These are phyloP conservation scores for Rana temporaria DNA, from an alignment of 2,113 vertebrate genomes.

Conservation along the genomic window DNA sequence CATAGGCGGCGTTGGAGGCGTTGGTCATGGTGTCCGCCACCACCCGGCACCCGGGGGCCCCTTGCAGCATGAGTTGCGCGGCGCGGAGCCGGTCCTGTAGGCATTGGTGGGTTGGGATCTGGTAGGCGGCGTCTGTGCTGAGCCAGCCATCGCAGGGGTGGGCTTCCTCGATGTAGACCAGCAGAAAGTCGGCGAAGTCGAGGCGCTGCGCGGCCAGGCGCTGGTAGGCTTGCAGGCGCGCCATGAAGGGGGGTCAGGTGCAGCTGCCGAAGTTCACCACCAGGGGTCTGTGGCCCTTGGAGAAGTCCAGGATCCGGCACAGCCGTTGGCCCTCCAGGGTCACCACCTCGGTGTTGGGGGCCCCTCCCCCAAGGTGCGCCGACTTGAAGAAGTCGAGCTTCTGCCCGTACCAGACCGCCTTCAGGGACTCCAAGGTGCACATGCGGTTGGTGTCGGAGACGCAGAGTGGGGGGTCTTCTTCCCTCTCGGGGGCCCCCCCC, in stretches of 20 bases:
- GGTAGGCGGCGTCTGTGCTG: conserved; percentile 93
- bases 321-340: conserved; percentile 80
- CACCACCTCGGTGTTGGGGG: conserved; percentile 95
- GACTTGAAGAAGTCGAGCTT: conserved; percentile 96
- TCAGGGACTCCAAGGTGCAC: conserved; percentile 93
- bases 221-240: conserved; percentile 92
- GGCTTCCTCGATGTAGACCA: conserved; percentile 97
- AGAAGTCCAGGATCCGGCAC: conserved; percentile 87
- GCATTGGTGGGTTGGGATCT: conserved; percentile 94
- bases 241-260: conserved; percentile 99
- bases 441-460: conserved; percentile 95
- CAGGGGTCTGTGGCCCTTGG: conserved; percentile 86
- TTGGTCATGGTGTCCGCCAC: conserved; percentile 97
- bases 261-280: conserved; percentile 98
- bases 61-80: conserved; percentile 84
- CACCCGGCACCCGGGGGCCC: conserved; percentile 83
- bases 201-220: conserved; percentile 90
- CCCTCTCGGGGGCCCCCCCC: conserved; percentile 22
- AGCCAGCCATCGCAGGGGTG: conserved; percentile 98
- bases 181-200: conserved; percentile 93
- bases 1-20: conserved; percentile 94
- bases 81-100: conserved; percentile 92
- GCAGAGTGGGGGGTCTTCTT: conserved; percentile 92
- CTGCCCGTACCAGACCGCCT: conserved; percentile 96
- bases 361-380: conserved; percentile 85